These are phyloP conservation scores for Phthorimaea operculella DNA, from an alignment of 1,140 invertebrate genomes.

Conservation along the genomic window DNA sequence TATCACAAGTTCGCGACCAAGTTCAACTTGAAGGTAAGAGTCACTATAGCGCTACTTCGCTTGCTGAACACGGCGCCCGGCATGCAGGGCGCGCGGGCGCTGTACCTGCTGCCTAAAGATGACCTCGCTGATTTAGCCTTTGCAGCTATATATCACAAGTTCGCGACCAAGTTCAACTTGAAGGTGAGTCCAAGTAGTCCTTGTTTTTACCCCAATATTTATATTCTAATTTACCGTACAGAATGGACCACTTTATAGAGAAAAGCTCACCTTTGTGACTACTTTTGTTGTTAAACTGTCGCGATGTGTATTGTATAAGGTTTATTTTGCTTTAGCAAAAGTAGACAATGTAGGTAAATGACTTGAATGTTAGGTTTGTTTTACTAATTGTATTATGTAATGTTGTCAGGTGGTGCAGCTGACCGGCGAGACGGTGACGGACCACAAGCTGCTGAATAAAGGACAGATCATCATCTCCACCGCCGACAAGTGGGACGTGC, in stretches of 20 bases:
- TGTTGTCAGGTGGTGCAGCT: conserved; percentile 79
- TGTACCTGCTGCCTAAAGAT: conserved; percentile 95
- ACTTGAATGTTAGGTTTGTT: too few species aligned
- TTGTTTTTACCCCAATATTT: too few species aligned
- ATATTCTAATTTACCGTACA: too few species aligned
- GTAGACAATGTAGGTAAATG: too few species aligned
- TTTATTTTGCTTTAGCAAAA: too few species aligned
- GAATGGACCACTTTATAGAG: too few species aligned
- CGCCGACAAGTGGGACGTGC: conserved; percentile 98
- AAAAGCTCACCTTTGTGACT: too few species aligned
- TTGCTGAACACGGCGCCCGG: conserved; percentile 78
- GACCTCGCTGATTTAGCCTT: conserved; percentile 93
- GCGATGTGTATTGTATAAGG: too few species aligned
- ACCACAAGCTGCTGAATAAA: conserved; percentile 92
- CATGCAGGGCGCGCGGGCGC: conserved; percentile 75
- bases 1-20: conserved; percentile 84
- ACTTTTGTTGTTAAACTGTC: too few species aligned
- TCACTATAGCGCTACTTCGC: conserved; percentile 96
- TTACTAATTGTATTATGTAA: not conserved
- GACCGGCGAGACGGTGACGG: conserved; percentile 98
- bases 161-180: conserved; percentile 81
- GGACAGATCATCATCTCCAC: conserved; percentile 97
- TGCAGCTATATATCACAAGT: conserved; percentile 91
- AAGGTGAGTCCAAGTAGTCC: conserved; percentile 66
- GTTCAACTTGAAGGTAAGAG: conserved; percentile 87